These are phyloP conservation scores for Rhinophrynus dorsalis DNA, from an alignment of 2,797 vertebrate genomes.

Conservation along the genomic window DNA sequence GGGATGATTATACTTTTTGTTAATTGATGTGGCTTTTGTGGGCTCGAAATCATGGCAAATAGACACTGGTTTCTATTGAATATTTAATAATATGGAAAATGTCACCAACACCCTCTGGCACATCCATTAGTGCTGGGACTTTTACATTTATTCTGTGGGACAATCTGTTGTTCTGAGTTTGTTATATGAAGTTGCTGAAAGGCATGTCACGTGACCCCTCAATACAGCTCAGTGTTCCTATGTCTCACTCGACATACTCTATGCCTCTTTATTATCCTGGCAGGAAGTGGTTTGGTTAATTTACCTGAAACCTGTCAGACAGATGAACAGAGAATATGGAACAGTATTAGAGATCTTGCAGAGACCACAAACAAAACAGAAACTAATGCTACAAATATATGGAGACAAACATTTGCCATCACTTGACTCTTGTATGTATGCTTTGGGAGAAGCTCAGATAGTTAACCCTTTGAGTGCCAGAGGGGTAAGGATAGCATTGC, in stretches of 20 bases:
- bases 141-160: too few relatives aligned
- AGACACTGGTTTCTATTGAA: neutral
- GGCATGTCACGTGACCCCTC: neutral
- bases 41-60: neutral
- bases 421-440: too few relatives aligned
- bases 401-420: too few relatives aligned
- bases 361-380: neutral
- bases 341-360: neutral
- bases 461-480: too few relatives aligned
- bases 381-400: neutral
- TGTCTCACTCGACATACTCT: neutral
- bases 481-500: too few relatives aligned
- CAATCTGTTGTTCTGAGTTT: neutral
- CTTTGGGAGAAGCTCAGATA: too few relatives aligned
- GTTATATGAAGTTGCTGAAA: neutral
- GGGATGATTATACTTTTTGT: neutral
- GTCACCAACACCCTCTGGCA: neutral
- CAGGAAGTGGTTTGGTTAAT: neutral
- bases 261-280: conserved; percentile 1
- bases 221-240: too few relatives aligned
- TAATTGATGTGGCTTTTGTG: neutral
- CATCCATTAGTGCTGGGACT: neutral
- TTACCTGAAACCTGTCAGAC: neutral
- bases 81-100: conserved; percentile 3
- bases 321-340: neutral